phyloP scores from a whole-genome alignment of 2,113 vertebrate genomes.

The Antennarius striatus region DNA sequence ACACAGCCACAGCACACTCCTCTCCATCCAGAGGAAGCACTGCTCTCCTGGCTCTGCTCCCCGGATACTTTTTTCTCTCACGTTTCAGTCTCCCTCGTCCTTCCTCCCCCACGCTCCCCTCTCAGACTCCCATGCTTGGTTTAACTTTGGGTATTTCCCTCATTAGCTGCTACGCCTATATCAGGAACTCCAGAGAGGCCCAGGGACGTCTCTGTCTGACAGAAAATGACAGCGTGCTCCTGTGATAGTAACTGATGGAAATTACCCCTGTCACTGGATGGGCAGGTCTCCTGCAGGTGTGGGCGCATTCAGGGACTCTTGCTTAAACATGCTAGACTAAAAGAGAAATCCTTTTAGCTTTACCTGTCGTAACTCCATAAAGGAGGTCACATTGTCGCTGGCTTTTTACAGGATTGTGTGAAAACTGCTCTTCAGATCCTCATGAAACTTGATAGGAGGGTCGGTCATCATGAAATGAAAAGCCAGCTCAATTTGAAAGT shows the following conservation, averaged over 20 bases:
- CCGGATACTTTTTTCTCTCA: constrained; percentile 22
- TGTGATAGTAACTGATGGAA: constrained; percentile 30
- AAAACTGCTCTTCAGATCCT: too few species aligned
- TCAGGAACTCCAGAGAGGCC: constrained; percentile 47
- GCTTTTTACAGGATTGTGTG: too few species aligned
- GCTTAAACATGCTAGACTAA: neutral
- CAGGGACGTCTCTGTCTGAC: constrained; percentile 40
- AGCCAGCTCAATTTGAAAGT: too few species aligned
- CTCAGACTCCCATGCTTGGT: constrained; percentile 56
- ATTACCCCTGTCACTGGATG: constrained; percentile 5
- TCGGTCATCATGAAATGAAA: too few species aligned
- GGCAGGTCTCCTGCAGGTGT: constrained; percentile 18
- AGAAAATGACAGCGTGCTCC: constrained; percentile 35
- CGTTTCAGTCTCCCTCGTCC: constrained; percentile 17
- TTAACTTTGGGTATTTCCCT: constrained; percentile 68
- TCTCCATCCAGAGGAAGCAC: constrained; percentile 11
- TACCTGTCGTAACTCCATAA: too few species aligned
- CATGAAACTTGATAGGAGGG: too few species aligned
- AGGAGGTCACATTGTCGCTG: too few species aligned
- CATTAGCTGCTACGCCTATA: constrained; percentile 56
- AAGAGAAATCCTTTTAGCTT: neutral
- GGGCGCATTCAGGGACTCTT: constrained; percentile 9
- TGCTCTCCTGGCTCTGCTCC: constrained; percentile 17
- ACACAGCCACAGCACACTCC: constrained; percentile 43
- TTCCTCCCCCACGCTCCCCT: constrained; percentile 27